A percentile compares a stretch with the other conserved stretches of the same genome.
Evolutionary conservation across 2,888 invertebrate genomes (phyloP).

Genomic region (Meteorus cinctellus): DNA sequence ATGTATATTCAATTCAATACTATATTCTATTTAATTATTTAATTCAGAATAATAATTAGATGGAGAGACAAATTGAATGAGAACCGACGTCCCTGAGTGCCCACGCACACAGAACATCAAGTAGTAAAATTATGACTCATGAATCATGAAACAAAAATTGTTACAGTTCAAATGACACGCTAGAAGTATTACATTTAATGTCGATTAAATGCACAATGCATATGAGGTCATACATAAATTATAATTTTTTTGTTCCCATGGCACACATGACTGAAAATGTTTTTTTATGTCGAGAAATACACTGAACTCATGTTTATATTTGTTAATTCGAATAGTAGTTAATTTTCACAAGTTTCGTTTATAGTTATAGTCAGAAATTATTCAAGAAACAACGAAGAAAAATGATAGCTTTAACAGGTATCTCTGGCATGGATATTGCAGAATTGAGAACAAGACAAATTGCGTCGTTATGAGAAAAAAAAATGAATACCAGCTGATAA

Average conservation of each 20-base stretch:
- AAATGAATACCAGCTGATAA: too few relatives aligned
- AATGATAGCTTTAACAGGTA: too few relatives aligned
- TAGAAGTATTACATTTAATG: neutral
- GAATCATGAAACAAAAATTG: slow-evolving; percentile 5
- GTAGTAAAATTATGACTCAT: neutral
- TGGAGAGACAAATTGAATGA: slow-evolving; percentile 1
- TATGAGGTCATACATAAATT: neutral
- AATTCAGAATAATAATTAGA: neutral
- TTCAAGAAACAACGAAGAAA: too few relatives aligned
- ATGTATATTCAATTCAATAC: neutral
- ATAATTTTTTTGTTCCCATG: slow-evolving; percentile 4
- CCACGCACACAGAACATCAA: slow-evolving; percentile 2
- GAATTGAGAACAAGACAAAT: too few relatives aligned
- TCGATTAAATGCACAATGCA: slow-evolving; percentile 2
- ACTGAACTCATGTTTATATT: too few relatives aligned
- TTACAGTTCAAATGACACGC: slow-evolving; percentile 8
- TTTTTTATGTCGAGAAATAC: neutral
- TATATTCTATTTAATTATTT: neutral
- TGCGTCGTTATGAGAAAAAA: too few relatives aligned
- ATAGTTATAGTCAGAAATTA: too few relatives aligned
- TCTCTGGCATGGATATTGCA: too few relatives aligned
- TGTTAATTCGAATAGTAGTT: too few relatives aligned
- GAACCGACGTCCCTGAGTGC: neutral
- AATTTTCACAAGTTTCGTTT: too few relatives aligned
- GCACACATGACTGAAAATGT: neutral